These are phyloP conservation scores for Silvanus unidentatus DNA, from an alignment of 2,888 invertebrate species.

Conservation along the genomic window DNA sequence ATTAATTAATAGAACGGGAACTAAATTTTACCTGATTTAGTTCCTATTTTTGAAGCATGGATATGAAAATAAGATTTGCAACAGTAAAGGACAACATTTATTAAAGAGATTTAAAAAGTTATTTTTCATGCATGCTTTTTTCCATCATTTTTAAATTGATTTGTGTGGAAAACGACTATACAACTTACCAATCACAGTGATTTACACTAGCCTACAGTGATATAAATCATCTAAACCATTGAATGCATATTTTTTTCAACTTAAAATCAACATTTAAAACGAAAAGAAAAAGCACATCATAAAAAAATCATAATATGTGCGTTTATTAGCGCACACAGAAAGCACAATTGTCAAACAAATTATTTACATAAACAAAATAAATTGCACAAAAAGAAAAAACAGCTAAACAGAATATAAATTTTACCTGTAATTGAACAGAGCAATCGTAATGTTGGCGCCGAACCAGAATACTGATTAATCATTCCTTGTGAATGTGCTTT, in stretches of 20 bases:
- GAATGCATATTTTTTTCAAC: no score
- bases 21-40: slow-evolving; percentile 49
- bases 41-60: slow-evolving; percentile 45
- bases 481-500: slow-evolving; percentile 58
- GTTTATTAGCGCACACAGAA: no score
- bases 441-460: slow-evolving; percentile 79
- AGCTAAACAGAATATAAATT: slow-evolving; percentile 15
- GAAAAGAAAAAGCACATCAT: no score
- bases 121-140: no score
- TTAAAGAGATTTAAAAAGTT: not conserved
- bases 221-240: no score
- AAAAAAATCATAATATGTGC: no score
- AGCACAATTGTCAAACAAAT: not conserved
- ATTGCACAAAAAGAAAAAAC: not conserved
- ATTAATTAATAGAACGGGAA: slow-evolving; percentile 27
- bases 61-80: slow-evolving; percentile 46
- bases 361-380: not conserved
- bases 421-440: slow-evolving; percentile 91
- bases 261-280: no score
- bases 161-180: no score
- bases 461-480: slow-evolving; percentile 78
- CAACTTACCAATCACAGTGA: no score
- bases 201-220: no score
- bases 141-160: no score
- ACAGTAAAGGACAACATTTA: slow-evolving; percentile 43